Base-by-base conservation (phyloP, 2,888 invertebrate species). In the Dilophus febrilis region DNA sequence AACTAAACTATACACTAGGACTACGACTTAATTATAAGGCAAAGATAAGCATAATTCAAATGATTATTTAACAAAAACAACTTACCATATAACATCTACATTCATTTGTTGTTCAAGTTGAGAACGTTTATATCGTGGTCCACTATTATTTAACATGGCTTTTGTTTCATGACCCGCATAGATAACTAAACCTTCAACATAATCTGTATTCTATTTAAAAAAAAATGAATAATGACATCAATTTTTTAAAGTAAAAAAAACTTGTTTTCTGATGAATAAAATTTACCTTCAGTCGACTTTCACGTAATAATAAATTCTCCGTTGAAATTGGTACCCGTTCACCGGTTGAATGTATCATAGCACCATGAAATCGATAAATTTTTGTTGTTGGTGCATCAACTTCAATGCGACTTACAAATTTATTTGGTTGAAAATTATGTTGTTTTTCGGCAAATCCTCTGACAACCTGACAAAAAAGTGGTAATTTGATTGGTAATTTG, bases 121-220 rank as follows among this genome's bases (percentile, higher is more conserved):
- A 40, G 92, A 92, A 50, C 91, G 74, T 65, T 92, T 95, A 64
- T 84, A 88, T 48, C 92, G 73, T 43, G 92, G 92, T 33, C 92
- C 90, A 48, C 90, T 87, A 62, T 94, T 95, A 64, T 95, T 97
- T 45, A 95, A 71, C 88, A 95, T 88, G 14, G 94, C 88, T 65
- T 97, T 97, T 13, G 94, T 94, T 67, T 97, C 95, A 61, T 90
- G 90, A 42, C 95, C 87, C 47, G 90, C 91, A 68, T 97, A 97
- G 40, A 97, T 84, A 37, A 95, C 91, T 55, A 97, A 82, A 42
- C 95, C 97, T 60, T 95, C 95, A 31, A 95, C 76, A 59, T 74
- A 95, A 61, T 94, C 92, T 10, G 97, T 95, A 63, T 97, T 97
- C 66, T 94, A 41, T 8, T 47, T 44, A 41, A 6, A 30, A 32